Percentiles rank a stretch among this genome's conserved stretches.
phyloP scores from a whole-genome alignment of 2,888 invertebrate species.

The Trachelus troglodyta region DNA sequence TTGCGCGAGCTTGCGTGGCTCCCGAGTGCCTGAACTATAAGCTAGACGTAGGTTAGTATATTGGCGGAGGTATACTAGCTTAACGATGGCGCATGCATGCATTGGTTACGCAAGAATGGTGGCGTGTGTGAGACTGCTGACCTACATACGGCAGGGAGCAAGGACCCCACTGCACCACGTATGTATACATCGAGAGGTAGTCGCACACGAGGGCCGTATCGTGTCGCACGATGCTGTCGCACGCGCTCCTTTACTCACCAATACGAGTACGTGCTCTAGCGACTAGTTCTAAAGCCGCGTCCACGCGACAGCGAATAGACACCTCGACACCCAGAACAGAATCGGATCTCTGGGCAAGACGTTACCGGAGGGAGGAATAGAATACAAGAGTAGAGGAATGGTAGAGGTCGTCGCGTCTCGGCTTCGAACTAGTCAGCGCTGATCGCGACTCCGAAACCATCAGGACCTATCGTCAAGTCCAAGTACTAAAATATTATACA shows the following conservation, averaged over 20 bases:
- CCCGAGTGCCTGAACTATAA: background rate
- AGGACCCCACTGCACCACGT: constrained; percentile 61
- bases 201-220: constrained; percentile 1
- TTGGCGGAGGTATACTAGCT: constrained; percentile 4
- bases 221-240: constrained; percentile 24
- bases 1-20: background rate
- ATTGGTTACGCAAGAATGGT: constrained; percentile 65
- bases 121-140: constrained; percentile 67
- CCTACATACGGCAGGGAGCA: constrained; percentile 66
- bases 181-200: constrained; percentile 12
- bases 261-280: background rate
- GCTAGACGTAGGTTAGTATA: constrained; percentile 12
- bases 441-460: background rate
- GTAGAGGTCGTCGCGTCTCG: background rate
- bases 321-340: background rate
- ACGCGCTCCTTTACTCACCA: constrained; percentile 20
- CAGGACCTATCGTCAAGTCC: background rate
- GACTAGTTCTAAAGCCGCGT: background rate
- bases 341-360: background rate
- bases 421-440: background rate
- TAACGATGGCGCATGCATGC: constrained; percentile 55
- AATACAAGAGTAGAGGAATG: background rate
- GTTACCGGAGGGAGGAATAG: background rate
- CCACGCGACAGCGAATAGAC: background rate
- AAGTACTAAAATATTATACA: background rate